Evolutionary conservation across 2,113 vertebrate genomes (phyloP).

Genomic region (Peucedramus taeniatus): DNA sequence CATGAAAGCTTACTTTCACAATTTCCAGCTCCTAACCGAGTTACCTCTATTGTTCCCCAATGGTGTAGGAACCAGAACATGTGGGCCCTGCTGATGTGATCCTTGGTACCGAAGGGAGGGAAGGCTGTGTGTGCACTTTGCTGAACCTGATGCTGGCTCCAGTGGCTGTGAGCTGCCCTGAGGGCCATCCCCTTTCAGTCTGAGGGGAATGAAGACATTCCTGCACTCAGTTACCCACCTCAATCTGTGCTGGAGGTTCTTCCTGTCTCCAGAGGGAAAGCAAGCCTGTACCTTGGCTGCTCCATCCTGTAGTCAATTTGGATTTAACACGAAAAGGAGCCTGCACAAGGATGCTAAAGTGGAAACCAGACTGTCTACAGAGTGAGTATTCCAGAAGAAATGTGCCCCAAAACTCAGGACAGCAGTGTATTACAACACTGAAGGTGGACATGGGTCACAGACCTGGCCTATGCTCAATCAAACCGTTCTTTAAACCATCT

Average conservation of each 20-base stretch:
- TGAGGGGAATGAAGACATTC: accelerated
- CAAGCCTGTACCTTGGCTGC: neutral
- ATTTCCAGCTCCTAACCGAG: neutral
- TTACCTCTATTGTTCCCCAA: neutral
- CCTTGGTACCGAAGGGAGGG: neutral
- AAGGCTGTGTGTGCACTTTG: neutral
- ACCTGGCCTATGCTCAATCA: neutral
- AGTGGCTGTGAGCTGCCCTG: neutral
- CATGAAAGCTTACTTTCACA: neutral
- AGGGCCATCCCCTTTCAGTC: neutral
- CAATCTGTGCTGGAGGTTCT: neutral
- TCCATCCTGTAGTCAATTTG: neutral
- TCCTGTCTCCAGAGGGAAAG: neutral
- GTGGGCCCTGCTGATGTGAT: neutral
- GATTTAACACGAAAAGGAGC: neutral
- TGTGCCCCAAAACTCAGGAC: neutral
- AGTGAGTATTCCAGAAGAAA: neutral
- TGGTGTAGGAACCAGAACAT: neutral
- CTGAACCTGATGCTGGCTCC: neutral
- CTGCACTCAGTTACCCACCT: neutral
- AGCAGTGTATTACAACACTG: neutral
- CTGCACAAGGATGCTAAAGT: neutral
- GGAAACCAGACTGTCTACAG: neutral
- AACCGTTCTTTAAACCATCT: neutral
- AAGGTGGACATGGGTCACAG: neutral